Base-by-base conservation (phyloP, 2,113 vertebrate species). In the Loxodonta africana region DNA sequence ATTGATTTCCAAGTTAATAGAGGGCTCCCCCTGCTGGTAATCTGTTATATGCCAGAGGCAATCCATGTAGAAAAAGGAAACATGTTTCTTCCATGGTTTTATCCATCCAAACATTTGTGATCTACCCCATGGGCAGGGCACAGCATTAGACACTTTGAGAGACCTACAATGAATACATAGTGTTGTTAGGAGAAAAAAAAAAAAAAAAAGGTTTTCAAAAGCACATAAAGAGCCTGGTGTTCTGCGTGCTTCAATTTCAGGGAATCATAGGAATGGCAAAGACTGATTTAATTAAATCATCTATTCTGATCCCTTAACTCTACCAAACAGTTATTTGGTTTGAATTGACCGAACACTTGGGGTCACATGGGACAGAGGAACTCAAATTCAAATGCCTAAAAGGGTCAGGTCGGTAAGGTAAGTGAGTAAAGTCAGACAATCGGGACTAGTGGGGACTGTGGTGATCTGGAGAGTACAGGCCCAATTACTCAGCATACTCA, bases 21-120 rank as follows among this genome's bases (percentile, higher is more conserved):
- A 80, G 96, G 80, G 95, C 97, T 97, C 96, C 97, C 97, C 88
- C 96, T 98, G 81, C 97, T 97, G 98, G 97, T 60, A 33, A 20
- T 25, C 11, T n/a, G 26, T 46, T 77, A 94, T 46, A 90, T 8
- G 44, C 63, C 44, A 53, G 87, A 93, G 69, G 86, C 46, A 95
- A 93, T 65, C 18, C 73, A 83, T 0, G 8, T 17, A 81, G 11
- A 53, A 87, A 69, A 91, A 84, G 73, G 23, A 90, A 92, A 83
- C 6, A 53, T 4, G 15, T 7, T 82, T 69, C 44, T 80, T 14
- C 48, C 25, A 23, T 67, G 37, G 44, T 94, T 83, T 88, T 51
- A 12, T n/a, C 63, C 15, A 73, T 9, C 18, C 69, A 88, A 57
- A 96, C 23, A 67, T 63, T 85, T 21, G 80, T 6, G 18, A 84